Percentiles rank a stretch among this genome's conserved stretches.
Conservation (phyloP, 2,797 vertebrate species). For the Siniperca obscura region DNA sequence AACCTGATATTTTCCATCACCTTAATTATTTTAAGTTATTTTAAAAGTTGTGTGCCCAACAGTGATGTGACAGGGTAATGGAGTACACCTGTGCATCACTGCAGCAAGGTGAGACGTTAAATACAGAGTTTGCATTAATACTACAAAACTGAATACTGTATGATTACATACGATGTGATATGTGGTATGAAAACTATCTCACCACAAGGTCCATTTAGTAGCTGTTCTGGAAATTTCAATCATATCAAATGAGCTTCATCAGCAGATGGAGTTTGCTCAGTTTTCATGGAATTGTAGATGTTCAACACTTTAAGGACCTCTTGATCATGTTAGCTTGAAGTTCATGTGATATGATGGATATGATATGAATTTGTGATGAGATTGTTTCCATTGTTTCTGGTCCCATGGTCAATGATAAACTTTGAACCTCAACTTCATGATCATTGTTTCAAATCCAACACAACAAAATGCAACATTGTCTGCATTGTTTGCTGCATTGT, state of each 20-base stretch:
- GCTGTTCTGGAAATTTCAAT: no score
- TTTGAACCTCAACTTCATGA: background rate
- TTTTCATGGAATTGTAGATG: background rate
- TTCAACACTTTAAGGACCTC: background rate
- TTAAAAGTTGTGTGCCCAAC: background rate
- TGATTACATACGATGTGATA: no score
- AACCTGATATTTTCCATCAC: background rate
- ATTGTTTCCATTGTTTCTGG: background rate
- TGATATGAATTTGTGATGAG: background rate
- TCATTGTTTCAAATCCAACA: background rate
- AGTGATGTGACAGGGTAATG: background rate
- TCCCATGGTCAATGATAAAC: background rate
- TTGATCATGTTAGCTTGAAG: background rate
- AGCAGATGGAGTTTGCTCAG: background rate
- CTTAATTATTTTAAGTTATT: background rate
- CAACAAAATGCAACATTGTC: background rate
- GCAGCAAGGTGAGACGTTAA: background rate
- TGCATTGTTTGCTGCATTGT: background rate
- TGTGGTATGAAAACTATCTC: no score
- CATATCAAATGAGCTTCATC: no score
- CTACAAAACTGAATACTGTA: background rate
- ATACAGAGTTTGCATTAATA: background rate
- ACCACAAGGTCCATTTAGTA: no score
- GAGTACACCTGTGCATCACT: background rate
- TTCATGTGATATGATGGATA: background rate